Evolutionary conservation across 2,113 vertebrate species (phyloP), one percentile per base, ranked within the genome.

Genomic region (Oryzias woworae): DNA sequence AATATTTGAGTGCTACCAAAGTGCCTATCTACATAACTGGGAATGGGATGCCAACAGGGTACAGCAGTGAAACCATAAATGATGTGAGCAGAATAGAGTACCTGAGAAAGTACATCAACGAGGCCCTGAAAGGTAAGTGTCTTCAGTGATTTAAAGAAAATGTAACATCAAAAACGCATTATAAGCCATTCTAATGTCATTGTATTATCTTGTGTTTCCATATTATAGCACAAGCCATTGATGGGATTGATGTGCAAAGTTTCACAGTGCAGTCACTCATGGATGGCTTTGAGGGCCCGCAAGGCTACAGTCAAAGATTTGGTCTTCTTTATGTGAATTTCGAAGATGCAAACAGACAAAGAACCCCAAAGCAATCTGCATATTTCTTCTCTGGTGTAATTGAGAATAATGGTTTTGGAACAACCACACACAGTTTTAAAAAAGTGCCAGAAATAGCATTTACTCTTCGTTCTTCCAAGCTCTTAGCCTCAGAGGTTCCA

Each of bases 351-450:
- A 88, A 92, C 82, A 93, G 93, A 53, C 93, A 93, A 6, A 92
- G 97, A 78, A 96, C 94, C 4, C 95, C 96, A 60, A 97, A 93
- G 82, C 90, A 90, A 58, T 97, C 95, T 48, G 95, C 94, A 22
- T 95, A 94, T 78, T 94, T 93, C 62, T 94, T 92, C 61, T 90
- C 94, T 20, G 75, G 82, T 17, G 14, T 98, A 54, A 93, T 95
- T 18, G 69, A 91, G 77, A 90, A 87, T 51, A 97, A 98, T 2
- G 93, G 95, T 26, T 96, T 97, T 76, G 65, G 69, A 55, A 20
- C 62, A 12, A 5, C 20, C 15, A 60, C 2, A 4, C 53, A n/a
- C 23, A 53, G 44, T 55, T 16, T 15, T n/a, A 22, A 54, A 20
- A 64, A 62, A 49, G 23, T 45, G 50, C 0, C 12, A 12, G 18